Conservation (phyloP, 2,888 invertebrate genomes). For the Yponomeuta evonymella region DNA sequence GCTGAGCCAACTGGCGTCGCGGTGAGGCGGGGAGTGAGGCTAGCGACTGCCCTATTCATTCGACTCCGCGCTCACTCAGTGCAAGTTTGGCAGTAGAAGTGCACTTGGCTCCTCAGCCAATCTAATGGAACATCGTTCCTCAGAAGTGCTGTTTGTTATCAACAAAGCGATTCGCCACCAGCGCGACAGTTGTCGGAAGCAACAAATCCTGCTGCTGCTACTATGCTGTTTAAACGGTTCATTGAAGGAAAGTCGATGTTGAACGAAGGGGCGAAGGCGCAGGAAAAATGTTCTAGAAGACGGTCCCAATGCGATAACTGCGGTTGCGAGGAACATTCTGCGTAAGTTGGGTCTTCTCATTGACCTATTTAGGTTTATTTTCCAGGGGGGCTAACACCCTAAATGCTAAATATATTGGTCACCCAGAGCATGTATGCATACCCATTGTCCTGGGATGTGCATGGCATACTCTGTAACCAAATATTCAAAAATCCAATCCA, state of each 20-base stretch:
- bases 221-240: conserved; percentile 77
- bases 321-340: conserved; percentile 62
- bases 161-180: conserved; percentile 64
- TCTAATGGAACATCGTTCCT: conserved; percentile 73
- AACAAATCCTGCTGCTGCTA: conserved; percentile 67
- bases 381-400: too few species aligned
- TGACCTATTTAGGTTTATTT: too few species aligned
- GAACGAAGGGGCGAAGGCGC: conserved; percentile 48
- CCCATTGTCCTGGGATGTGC: too few species aligned
- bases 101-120: conserved; percentile 64
- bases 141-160: conserved; percentile 50
- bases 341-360: conserved; percentile 46
- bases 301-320: conserved; percentile 67
- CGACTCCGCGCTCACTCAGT: conserved; percentile 35
- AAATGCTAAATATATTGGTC: too few species aligned
- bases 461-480: too few species aligned
- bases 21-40: conserved; percentile 24
- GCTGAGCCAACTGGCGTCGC: conserved; percentile 4
- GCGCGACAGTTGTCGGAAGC: conserved; percentile 66
- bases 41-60: conserved; percentile 15
- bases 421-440: too few species aligned
- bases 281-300: conserved; percentile 68
- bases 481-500: too few species aligned
- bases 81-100: conserved; percentile 57
- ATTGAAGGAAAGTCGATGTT: conserved; percentile 74